Percentiles rank a stretch among this genome's conserved stretches.
Evolutionary conservation across 2,797 vertebrate genomes (phyloP).

Genomic region (Gobio occitaniae): DNA sequence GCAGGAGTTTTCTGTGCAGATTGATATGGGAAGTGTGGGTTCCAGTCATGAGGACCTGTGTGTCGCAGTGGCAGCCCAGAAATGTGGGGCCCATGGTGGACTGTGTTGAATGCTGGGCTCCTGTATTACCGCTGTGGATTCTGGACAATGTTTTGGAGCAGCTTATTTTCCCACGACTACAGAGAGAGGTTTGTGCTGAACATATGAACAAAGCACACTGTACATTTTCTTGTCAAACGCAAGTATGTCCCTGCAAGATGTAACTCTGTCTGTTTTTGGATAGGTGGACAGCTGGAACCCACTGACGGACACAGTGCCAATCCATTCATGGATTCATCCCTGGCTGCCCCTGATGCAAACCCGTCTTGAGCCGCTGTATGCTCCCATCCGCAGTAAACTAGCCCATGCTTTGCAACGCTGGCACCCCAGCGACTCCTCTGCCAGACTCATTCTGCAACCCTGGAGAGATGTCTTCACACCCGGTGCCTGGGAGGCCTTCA

Average conservation of each 20-base stretch:
- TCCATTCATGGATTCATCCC: conserved; percentile 97
- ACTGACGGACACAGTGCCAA: conserved; percentile 95
- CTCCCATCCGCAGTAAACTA: conserved; percentile 94
- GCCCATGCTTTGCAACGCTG: conserved; percentile 93
- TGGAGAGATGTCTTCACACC: conserved; percentile 97
- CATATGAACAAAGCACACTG: background rate
- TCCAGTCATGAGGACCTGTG: conserved; percentile 86
- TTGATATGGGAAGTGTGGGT: conserved; percentile 97
- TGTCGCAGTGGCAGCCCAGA: conserved; percentile 91
- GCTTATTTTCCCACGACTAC: conserved; percentile 93
- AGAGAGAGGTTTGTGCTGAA: conserved; percentile 86
- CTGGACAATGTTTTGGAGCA: conserved; percentile 93
- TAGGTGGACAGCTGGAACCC: conserved; percentile 98
- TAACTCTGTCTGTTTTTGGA: conserved; percentile 13
- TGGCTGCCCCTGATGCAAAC: conserved; percentile 95
- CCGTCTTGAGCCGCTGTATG: conserved; percentile 91
- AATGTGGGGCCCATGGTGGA: conserved; percentile 93
- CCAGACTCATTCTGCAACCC: conserved; percentile 96
- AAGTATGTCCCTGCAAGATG: background rate
- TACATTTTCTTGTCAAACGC: background rate
- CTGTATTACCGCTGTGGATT: conserved; percentile 91
- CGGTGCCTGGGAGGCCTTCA: conserved; percentile 98
- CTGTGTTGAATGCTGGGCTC: conserved; percentile 92
- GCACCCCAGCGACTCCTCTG: conserved; percentile 95
- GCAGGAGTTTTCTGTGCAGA: conserved; percentile 69